Conservation (phyloP, 1,140 invertebrate genomes). For the Panagrolaimus sp. region DNA sequence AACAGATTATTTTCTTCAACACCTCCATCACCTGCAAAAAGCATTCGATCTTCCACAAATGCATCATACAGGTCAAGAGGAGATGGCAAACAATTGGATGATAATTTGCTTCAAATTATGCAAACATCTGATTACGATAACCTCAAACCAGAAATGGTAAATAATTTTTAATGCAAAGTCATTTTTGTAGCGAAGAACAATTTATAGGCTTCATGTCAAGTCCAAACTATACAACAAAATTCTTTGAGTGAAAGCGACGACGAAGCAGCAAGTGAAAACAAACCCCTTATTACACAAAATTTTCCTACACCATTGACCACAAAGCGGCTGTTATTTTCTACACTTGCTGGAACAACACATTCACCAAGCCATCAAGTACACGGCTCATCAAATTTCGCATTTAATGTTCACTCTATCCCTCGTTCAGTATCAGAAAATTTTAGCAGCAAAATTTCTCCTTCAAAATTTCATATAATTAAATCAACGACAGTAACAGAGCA, state of each 20-base stretch:
- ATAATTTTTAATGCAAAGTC: not conserved
- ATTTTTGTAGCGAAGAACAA: no score
- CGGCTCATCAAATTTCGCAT: no score
- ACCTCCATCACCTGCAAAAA: no score
- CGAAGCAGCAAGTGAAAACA: not conserved
- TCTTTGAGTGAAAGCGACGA: not conserved
- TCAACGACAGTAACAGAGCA: not conserved
- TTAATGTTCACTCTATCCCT: not conserved
- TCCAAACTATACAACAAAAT: no score
- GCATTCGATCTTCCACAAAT: no score
- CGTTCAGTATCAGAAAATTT: conserved; percentile 1
- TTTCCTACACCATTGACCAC: not conserved
- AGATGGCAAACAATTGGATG: not conserved
- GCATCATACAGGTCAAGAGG: no score
- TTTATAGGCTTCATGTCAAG: no score
- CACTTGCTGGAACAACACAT: no score
- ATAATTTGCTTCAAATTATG: not conserved
- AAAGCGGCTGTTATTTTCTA: no score
- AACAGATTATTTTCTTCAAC: no score
- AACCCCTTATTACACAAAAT: conserved; percentile 10
- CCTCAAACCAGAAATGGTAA: not conserved
- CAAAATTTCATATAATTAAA: not conserved
- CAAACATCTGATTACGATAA: conserved; percentile 11
- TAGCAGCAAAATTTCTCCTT: not conserved
- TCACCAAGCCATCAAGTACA: no score